Conservation (phyloP, 1,140 invertebrate species). For the Heliothis virescens region DNA sequence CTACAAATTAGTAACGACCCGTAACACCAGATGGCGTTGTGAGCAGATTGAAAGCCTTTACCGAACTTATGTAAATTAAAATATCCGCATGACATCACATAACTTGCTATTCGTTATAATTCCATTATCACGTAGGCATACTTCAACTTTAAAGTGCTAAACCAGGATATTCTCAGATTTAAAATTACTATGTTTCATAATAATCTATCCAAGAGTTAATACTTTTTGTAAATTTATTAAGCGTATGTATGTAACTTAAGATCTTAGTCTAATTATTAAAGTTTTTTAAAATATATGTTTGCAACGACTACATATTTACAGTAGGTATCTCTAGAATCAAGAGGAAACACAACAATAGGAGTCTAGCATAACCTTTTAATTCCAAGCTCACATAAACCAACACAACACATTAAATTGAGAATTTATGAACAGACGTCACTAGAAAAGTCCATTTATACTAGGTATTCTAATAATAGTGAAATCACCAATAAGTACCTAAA, state of each 20-base stretch:
- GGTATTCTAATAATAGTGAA: too few relatives aligned
- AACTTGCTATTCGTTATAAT: constrained; percentile 1
- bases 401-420: too few relatives aligned
- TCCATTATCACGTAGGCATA: constrained; percentile 1
- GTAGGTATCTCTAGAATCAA: too few relatives aligned
- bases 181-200: neutral
- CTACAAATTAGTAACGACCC: neutral
- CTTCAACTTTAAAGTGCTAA: constrained; percentile 21
- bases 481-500: too few relatives aligned
- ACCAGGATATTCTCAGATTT: constrained; percentile 13
- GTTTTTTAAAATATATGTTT: too few relatives aligned
- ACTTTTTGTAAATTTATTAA: too few relatives aligned
- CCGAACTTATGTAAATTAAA: constrained; percentile 10
- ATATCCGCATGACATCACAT: neutral
- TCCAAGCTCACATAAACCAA: neutral
- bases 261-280: too few relatives aligned
- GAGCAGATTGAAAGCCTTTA: neutral
- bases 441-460: too few relatives aligned
- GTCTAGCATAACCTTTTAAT: neutral
- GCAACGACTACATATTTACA: too few relatives aligned
- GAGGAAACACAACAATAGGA: too few relatives aligned
- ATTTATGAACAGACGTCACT: too few relatives aligned
- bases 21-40: neutral
- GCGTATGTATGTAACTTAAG: too few relatives aligned
- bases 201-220: neutral